Conservation (phyloP, 2,888 invertebrate species). For the Phaonia tiefii region DNA sequence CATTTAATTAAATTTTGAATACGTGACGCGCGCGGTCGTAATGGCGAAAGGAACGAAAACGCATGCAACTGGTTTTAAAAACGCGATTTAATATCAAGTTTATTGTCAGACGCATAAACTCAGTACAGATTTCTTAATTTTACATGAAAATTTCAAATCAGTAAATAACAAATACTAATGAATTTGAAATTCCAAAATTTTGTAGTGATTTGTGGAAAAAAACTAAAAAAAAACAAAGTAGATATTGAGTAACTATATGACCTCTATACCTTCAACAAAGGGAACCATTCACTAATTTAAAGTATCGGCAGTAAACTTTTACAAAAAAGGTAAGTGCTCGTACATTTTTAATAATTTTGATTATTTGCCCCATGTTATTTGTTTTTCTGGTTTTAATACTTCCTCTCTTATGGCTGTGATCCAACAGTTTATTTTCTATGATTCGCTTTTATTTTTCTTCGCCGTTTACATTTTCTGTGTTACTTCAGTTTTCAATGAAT, state of each 20-base stretch:
- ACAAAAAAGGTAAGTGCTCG: neutral
- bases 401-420: slow-evolving; percentile 25
- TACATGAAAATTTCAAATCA: too few relatives aligned
- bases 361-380: neutral
- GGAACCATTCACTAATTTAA: neutral
- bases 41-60: slow-evolving; percentile 19
- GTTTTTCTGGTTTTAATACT: neutral
- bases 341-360: slow-evolving; percentile 10
- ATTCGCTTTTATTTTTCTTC: slow-evolving; percentile 11
- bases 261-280: neutral
- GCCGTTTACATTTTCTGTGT: slow-evolving; percentile 10
- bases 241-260: neutral
- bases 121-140: neutral
- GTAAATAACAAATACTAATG: too few relatives aligned
- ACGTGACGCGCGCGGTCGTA: slow-evolving; percentile 11
- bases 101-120: neutral
- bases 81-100: slow-evolving; percentile 3
- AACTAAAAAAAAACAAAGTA: neutral
- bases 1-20: slow-evolving; percentile 36
- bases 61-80: slow-evolving; percentile 21
- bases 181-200: slow-evolving; percentile 1
- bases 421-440: neutral
- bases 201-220: slow-evolving; percentile 20
- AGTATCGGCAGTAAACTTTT: neutral
- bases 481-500: slow-evolving; percentile 33